phyloP scores from a whole-genome alignment of 2,888 invertebrate genomes.

The Laothoe populi region DNA sequence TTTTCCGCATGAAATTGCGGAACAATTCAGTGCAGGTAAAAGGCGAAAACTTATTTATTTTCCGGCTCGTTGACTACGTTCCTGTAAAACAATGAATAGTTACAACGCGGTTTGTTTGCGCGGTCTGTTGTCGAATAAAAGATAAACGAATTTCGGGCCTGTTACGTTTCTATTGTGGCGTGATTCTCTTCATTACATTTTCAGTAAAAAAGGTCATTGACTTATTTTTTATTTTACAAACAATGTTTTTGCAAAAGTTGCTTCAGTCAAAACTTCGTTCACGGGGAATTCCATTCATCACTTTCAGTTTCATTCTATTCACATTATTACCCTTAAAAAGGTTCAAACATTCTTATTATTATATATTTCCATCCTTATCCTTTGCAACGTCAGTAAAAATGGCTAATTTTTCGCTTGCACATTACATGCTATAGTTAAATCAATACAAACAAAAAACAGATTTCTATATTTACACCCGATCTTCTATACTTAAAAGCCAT shows the following conservation, averaged over 20 bases:
- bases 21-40: conserved; percentile 15
- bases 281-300: no score
- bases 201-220: not conserved
- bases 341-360: no score
- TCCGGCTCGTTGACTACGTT: conserved; percentile 6
- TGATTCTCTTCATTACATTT: not conserved
- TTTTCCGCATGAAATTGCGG: conserved; percentile 1
- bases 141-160: conserved; percentile 6
- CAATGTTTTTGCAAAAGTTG: no score
- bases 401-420: no score
- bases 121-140: conserved; percentile 11
- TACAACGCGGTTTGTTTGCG: conserved; percentile 13
- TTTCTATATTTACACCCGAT: no score
- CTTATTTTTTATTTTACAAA: not conserved
- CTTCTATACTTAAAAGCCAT: no score
- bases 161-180: not conserved
- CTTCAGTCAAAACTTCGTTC: no score
- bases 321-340: no score
- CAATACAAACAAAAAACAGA: no score
- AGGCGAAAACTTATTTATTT: conserved; percentile 20
- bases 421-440: no score
- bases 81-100: conserved; percentile 15
- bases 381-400: no score
- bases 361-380: not conserved
- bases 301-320: no score